Base-by-base conservation (phyloP, 1,140 invertebrate species). In the Macrobrachium nipponense region DNA sequence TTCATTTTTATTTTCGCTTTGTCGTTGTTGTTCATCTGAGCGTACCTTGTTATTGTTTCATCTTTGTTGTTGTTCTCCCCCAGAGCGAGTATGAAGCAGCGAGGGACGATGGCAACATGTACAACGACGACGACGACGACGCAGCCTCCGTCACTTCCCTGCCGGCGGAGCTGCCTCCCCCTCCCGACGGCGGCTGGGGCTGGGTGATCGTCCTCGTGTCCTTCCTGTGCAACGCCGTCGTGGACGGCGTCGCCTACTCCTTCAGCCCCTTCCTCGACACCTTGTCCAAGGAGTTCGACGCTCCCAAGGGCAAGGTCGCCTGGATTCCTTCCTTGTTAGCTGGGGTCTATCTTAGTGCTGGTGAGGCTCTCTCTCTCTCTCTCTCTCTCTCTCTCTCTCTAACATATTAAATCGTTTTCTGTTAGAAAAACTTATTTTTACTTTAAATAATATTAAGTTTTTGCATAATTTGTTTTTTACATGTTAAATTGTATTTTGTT, bases 221-320 rank as follows among this genome's bases (percentile, higher is more conserved):
- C 12, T 99, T 99, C 91, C 95, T 99, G 94, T 98, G 97, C 91
- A 99, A 99, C 93, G 95, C 99, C 92, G 96, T 99, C 87, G 97
- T 99, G n/a, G 98, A 99, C 91, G 98, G 98, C 87, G 97, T 98
- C 61, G 96, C 96, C 7, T 98, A 98, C 91, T 97, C 96, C 7
- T 98, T 98, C 90, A 97, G 97, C 0, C 95, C 98, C 89, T 97
- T 98, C 92, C 93, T 97, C 6, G 92, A 93, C 18, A 94, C 96
- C 90, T 95, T 98, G 85, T 95, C 96, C 60, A 92, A 91, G 18
- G 95, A 95, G 90, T 99, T 97, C 91, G 94, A 94, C 72, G 95
- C 95, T 90, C 95, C 95, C n/a, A 96, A 96, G 90, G 96, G 96
- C 76, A 97, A 94, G 84, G 91, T 91, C 3, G 96, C 97, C 10